Evolutionary conservation across 2,888 invertebrate species (phyloP).

Genomic region (Ormyrus rosae): DNA sequence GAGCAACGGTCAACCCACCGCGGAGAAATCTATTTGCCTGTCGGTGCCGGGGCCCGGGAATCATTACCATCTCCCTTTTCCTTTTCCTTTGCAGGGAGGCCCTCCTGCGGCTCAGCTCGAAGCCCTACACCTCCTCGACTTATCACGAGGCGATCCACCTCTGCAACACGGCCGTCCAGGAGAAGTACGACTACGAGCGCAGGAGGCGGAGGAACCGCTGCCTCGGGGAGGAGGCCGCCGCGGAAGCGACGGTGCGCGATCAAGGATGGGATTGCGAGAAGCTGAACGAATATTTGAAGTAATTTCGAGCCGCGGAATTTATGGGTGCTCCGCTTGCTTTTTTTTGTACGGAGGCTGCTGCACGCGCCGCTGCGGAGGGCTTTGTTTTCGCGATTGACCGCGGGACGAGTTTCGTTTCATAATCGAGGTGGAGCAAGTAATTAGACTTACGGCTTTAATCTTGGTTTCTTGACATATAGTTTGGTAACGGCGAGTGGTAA

Average conservation of each 20-base stretch:
- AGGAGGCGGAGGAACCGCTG: constrained; percentile 61
- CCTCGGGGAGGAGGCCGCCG: constrained; percentile 7
- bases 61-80: background rate
- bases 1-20: constrained; percentile 24
- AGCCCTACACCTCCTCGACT: constrained; percentile 86
- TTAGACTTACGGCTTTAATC: too few relatives aligned
- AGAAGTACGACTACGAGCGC: constrained; percentile 79
- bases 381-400: too few relatives aligned
- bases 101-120: constrained; percentile 91
- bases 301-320: constrained; percentile 57
- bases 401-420: too few relatives aligned
- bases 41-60: background rate
- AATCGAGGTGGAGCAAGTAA: too few relatives aligned
- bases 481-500: too few relatives aligned
- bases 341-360: too few relatives aligned
- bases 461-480: too few relatives aligned
- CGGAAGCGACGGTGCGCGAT: constrained; percentile 61
- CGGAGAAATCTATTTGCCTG: constrained; percentile 27
- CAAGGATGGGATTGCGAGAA: constrained; percentile 72
- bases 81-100: constrained; percentile 78
- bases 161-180: constrained; percentile 89
- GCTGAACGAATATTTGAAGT: constrained; percentile 73
- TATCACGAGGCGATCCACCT: constrained; percentile 91
- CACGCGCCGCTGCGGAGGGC: too few relatives aligned
- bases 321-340: too few relatives aligned